Conservation (phyloP, 2,113 vertebrate species). For the Muntiacus muntjak region DNA sequence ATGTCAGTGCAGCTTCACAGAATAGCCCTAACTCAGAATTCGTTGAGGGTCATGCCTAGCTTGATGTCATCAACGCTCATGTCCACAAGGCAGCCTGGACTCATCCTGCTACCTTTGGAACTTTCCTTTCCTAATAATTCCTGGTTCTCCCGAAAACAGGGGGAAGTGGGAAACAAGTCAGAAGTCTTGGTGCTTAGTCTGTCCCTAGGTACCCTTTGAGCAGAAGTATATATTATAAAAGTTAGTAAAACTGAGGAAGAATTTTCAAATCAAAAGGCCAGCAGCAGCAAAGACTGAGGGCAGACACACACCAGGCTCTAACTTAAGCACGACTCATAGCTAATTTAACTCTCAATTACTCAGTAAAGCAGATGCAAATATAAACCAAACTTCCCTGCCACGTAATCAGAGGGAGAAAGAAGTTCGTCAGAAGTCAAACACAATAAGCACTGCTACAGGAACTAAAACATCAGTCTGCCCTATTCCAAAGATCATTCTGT, state of each 20-base stretch:
- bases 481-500: background rate
- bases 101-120: background rate
- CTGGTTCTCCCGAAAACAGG: background rate
- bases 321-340: background rate
- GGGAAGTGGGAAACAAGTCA: background rate
- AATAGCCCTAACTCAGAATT: background rate
- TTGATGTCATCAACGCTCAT: background rate
- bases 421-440: background rate
- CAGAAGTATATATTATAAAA: background rate
- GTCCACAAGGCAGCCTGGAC: background rate
- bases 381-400: background rate
- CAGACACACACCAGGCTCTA: background rate
- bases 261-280: background rate
- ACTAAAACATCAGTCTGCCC: background rate
- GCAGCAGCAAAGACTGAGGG: background rate
- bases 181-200: background rate
- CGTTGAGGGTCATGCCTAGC: background rate
- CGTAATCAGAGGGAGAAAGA: background rate
- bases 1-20: background rate
- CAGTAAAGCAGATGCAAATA: background rate
- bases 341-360: background rate
- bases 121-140: background rate
- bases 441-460: background rate
- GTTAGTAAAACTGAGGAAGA: background rate
- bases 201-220: background rate